These are phyloP conservation scores for Schizothorax lantsangensis DNA, from an alignment of 2,797 vertebrate genomes.

Conservation along the genomic window DNA sequence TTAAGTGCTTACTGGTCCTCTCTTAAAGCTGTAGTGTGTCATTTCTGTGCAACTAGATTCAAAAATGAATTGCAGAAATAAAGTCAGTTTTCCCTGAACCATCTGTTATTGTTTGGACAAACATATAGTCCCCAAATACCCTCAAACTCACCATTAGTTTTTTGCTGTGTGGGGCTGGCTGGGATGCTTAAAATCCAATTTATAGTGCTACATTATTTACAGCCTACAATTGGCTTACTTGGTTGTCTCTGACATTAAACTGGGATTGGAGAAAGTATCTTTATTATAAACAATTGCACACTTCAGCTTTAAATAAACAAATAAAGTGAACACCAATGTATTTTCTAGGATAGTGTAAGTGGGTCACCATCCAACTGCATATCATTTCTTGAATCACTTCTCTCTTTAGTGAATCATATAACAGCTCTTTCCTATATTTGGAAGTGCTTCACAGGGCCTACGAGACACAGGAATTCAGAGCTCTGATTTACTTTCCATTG, in stretches of 20 bases:
- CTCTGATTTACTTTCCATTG: constrained; percentile 32
- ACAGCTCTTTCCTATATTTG: constrained; percentile 30
- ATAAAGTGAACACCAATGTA: background rate
- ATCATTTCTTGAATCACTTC: background rate
- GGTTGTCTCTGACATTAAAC: background rate
- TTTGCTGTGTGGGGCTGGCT: background rate
- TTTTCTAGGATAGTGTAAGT: background rate
- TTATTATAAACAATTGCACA: too few species aligned
- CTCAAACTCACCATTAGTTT: background rate
- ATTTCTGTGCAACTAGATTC: background rate
- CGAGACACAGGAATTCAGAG: constrained; percentile 12
- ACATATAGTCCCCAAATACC: background rate
- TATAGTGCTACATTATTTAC: background rate
- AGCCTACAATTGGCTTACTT: background rate
- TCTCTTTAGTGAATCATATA: background rate
- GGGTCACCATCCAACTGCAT: constrained; percentile 1
- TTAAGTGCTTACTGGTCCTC: background rate
- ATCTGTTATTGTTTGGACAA: background rate
- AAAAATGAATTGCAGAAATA: background rate
- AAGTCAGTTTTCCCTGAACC: background rate
- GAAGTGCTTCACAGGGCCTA: constrained; percentile 6
- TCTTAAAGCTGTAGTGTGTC: background rate
- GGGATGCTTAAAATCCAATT: background rate
- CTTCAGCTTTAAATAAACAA: background rate
- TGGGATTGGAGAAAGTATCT: background rate